Evolutionary conservation across 2,888 invertebrate genomes (phyloP), one percentile per base, ranked within the genome.

Genomic region (Drosophila sordidapex): DNA sequence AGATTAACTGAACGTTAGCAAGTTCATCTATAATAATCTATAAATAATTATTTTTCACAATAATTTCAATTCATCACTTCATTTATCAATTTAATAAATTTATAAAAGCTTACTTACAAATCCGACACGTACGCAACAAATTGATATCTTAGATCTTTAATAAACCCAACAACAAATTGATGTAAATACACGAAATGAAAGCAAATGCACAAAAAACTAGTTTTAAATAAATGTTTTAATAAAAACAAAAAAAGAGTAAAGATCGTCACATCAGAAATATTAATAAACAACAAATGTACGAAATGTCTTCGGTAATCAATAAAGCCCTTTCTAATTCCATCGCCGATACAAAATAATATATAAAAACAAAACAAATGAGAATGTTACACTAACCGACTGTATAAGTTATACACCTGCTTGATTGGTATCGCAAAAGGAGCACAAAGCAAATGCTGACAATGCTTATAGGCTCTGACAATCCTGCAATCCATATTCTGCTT

Each of bases 241-340:
- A 76, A 65, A 43, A 84, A 60, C 27, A 72, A 74, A 79, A 69
- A 10, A 73, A 6, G 53, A 82, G 89, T 81, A 82, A 87, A 80
- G 65, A 85, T 85, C 76, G 78, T 83, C 89, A 80, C 82, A 88
- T 64, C 62, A 66, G 56, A 76, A 81, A 15, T 46, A 21, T 8
- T 15, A 76, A 72, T 67, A 36, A 83, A 66, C 21, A 76, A 69
- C 25, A 64, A 15, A 40, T 15, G n/a, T 57, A 27, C 61, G 36
- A 52, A 63, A 67, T 29, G 25, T 25, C 18, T 29, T 29, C 3
- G 51, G 29, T 29, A 29, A 51, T 51, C 1, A 49, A 11, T 29
- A 54, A 46, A 25, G 7, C 15, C 21, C 15, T 21, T 46, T 15
- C 21, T 13, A 15, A 25, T 25, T 15, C 7, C 21, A 15, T 46